Evolutionary conservation across 1,140 invertebrate species (phyloP), one percentile per base, ranked within the genome.

Genomic region (Caenorhabditis brenneri): DNA sequence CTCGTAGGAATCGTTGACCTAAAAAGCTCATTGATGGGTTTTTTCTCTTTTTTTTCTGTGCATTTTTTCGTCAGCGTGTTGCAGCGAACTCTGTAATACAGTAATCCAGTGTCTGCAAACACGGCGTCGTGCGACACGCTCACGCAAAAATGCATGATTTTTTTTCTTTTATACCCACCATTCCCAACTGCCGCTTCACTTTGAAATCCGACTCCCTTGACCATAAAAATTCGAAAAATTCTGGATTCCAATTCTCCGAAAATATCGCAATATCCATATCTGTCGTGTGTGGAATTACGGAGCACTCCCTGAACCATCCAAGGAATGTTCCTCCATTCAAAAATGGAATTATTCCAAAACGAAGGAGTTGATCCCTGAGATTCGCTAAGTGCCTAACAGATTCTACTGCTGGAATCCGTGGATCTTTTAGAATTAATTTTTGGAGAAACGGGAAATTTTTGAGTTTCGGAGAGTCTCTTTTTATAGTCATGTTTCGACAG

Each of bases 301-400:
- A 36, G 46, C 80, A 81, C 24, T 81, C 80, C 27, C 80, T 31
- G 80, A 49, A 81, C 51, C 55, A 81, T 5, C 80, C 80, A 1
- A 81, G 24, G 33, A 81, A 51, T n/a, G 80, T 81, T 24, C 80
- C 80, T 15, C 80, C 80, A 24, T 81, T 81, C n/a, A 81, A 29
- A 33, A 81, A 81, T 24, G 80, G 39, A 24, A 49, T 60, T 16
- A 81, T 81, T 22, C 80, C 80, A 19, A 81, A 65, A 33, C 19
- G 10, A 2, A 36, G 3, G 1, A 65, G 15, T 36, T 65, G 29
- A 36, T 65, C 58, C 3, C 58, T 33, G 29, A 65, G 31, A 15
- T 5, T 7, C 1, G 58, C 58, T 31, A 65, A 36, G 5, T 33
- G 15, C 15, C 7, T 6, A 0, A 65, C 58, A 4, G 58, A 65